Evolutionary conservation across 92 coral and sea anemone genomes (phyloP).

Genomic region (Epizoanthus fatuus): DNA sequence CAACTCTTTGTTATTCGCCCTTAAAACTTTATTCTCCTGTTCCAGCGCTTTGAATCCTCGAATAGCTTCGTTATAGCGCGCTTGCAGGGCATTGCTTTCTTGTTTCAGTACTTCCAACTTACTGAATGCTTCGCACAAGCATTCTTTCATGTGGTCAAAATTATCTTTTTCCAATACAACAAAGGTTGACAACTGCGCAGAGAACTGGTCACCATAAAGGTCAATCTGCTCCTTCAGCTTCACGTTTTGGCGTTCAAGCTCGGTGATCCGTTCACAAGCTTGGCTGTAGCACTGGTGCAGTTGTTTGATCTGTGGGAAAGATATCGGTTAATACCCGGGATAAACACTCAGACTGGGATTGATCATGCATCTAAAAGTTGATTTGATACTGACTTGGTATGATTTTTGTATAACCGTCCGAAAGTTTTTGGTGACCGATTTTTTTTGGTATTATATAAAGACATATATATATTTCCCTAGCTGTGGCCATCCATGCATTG

Average conservation of each 20-base stretch:
- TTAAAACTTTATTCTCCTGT: conserved; percentile 31
- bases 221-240: conserved; percentile 35
- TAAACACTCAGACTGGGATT: too few species aligned
- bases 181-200: conserved; percentile 25
- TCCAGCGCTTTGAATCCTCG: conserved; percentile 21
- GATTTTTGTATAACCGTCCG: too few species aligned
- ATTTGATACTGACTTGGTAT: too few species aligned
- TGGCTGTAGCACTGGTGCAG: conserved; percentile 36
- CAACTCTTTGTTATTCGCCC: conserved; percentile 24
- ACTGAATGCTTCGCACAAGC: conserved; percentile 39
- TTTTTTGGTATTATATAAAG: too few species aligned
- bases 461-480: too few species aligned
- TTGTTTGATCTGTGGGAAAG: conserved; percentile 16
- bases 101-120: conserved; percentile 40
- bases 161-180: conserved; percentile 36
- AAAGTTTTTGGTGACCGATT: too few species aligned
- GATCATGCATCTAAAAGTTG: too few species aligned
- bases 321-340: too few species aligned
- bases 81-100: conserved; percentile 19
- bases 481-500: too few species aligned
- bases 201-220: conserved; percentile 23
- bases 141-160: conserved; percentile 32
- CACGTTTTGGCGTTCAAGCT: conserved; percentile 35
- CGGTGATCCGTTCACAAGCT: conserved; percentile 30
- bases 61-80: conserved; percentile 31